Percentiles rank a stretch among this genome's conserved stretches.
phyloP scores from a whole-genome alignment of 2,113 vertebrate genomes.

The Campylorhamphus procurvoides region DNA sequence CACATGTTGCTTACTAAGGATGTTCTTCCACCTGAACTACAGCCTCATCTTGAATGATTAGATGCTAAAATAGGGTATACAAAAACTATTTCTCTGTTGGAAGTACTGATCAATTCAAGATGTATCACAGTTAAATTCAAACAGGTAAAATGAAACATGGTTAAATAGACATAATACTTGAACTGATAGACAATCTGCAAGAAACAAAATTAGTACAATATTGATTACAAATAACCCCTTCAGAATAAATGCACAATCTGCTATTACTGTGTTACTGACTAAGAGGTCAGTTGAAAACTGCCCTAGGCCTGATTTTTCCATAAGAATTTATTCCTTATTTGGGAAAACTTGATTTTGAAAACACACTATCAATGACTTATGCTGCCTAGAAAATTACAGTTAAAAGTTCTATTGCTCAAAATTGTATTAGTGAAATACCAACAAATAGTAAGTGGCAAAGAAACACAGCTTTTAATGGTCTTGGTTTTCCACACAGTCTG shows the following conservation, averaged over 20 bases:
- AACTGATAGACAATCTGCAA: background rate
- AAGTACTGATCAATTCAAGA: background rate
- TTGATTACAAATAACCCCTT: background rate
- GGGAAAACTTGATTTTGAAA: background rate
- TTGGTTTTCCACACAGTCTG: background rate
- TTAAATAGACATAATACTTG: background rate
- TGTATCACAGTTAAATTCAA: background rate
- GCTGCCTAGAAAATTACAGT: background rate
- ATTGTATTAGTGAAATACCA: background rate
- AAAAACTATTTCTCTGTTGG: background rate
- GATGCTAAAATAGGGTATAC: background rate
- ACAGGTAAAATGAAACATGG: background rate
- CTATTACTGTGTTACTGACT: background rate
- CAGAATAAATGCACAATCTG: background rate
- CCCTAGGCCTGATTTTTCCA: background rate
- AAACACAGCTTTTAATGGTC: background rate
- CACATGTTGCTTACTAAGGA: background rate
- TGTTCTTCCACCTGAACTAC: background rate
- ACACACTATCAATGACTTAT: background rate
- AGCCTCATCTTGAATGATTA: background rate
- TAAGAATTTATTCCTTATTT: background rate
- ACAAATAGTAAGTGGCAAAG: background rate
- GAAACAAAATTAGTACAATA: background rate
- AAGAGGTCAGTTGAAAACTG: background rate
- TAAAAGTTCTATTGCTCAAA: background rate